phyloP scores from a whole-genome alignment of 2,113 vertebrate species.

The Phalacrocorax pelagicus region DNA sequence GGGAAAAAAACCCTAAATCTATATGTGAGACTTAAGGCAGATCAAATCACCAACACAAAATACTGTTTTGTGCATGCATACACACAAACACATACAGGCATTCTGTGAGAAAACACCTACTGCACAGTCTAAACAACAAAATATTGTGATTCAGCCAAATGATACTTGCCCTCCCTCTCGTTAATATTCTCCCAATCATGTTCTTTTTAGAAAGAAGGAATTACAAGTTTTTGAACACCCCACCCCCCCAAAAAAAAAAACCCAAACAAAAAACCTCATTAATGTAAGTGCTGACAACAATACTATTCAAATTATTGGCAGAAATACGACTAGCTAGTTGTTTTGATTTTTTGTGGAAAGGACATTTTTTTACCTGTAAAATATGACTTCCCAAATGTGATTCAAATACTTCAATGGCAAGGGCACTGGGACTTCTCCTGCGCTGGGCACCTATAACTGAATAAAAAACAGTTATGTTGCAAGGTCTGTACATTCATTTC shows the following conservation, averaged over 20 bases:
- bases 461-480: conserved; percentile 74
- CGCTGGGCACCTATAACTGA: conserved; percentile 95
- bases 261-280: background rate
- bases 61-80: background rate
- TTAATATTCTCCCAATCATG: conserved; percentile 51
- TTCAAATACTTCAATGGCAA: conserved; percentile 95
- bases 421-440: conserved; percentile 88
- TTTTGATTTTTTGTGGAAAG: conserved; percentile 29
- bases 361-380: conserved; percentile 87
- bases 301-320: background rate
- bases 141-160: conserved; percentile 39
- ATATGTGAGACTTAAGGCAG: background rate
- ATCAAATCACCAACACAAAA: conserved; percentile 42
- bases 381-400: conserved; percentile 99
- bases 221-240: background rate
- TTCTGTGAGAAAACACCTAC: conserved; percentile 39
- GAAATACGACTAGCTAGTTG: conserved; percentile 7
- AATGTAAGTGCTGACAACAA: background rate
- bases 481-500: conserved; percentile 52
- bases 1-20: background rate
- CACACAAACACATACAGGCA: conserved; percentile 7
- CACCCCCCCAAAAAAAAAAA: background rate
- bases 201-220: conserved; percentile 63
- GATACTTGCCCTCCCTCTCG: conserved; percentile 63
- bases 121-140: conserved; percentile 17